Base-by-base conservation (phyloP, 2,888 invertebrate genomes). In the Sipha maydis region DNA sequence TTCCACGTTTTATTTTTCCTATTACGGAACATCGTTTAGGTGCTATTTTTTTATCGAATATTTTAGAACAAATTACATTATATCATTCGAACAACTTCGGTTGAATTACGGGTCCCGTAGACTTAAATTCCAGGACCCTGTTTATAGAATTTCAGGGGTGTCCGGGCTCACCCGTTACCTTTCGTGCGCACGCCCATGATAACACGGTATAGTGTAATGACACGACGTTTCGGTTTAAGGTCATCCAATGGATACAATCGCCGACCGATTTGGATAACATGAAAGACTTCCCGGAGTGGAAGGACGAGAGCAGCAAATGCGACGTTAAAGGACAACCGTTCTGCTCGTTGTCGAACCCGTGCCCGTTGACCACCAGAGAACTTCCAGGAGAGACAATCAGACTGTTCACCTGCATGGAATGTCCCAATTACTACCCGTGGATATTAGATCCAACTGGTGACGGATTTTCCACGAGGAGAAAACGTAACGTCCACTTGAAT, bases 171-270 rank as follows among this genome's bases (percentile, higher is more conserved):
- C n/a, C n/a, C n/a, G n/a, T n/a, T n/a, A n/a, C n/a, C n/a, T n/a
- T n/a, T n/a, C n/a, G n/a, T n/a, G n/a, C n/a, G n/a, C 7, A 38
- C 38, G 4, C 34, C 34, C 4, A 34, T 34, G 34, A 4, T 34
- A 34, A 34, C 4, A 34, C 34, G 34, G 34, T 34, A 34, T 34
- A 34, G 34, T 34, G 4, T 48, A 48, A 14, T 48, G 48, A 14
- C 48, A 48, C 48, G 14, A 48, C 48, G 11, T 48, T 48, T 48
- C 48, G 1, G 3, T 90, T 90, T 21, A 94, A 96, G 94, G 97
- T 97, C 54, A 97, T 98, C 91, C 97, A 97, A 92, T 98, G 97
- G 97, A 98, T 98, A 97, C 97, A 98, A 92, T 97, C 96, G 91
- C 98, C 98, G 88, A 97, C 97, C 56, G 97, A 97, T 92, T 92